phyloP scores from a whole-genome alignment of 2,797 vertebrate genomes.

The Brotula barbata region DNA sequence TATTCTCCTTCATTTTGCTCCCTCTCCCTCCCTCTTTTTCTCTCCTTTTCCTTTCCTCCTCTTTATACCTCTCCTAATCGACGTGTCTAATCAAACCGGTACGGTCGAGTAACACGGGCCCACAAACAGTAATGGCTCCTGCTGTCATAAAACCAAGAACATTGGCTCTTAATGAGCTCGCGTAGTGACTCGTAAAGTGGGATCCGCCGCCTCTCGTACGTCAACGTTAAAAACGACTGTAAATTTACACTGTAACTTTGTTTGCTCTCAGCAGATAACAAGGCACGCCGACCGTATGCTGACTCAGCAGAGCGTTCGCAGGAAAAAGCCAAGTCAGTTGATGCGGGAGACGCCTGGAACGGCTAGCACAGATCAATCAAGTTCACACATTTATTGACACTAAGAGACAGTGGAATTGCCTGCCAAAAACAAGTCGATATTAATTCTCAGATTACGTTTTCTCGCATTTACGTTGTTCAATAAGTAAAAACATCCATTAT shows the following conservation, averaged over 20 bases:
- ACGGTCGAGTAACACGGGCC: not conserved
- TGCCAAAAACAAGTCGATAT: slow-evolving; percentile 36
- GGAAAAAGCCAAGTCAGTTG: slow-evolving; percentile 11
- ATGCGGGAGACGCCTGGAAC: slow-evolving; percentile 33
- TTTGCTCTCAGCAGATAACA: slow-evolving; percentile 38
- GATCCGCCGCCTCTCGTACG: slow-evolving; percentile 16
- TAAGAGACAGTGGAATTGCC: slow-evolving; percentile 4
- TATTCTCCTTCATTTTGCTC: not conserved
- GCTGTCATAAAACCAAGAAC: slow-evolving; percentile 50
- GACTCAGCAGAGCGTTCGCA: slow-evolving; percentile 34
- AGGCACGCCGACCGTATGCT: slow-evolving; percentile 24
- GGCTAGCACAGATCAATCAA: slow-evolving; percentile 35
- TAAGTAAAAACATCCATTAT: slow-evolving; percentile 33
- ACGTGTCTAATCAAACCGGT: slow-evolving; percentile 20
- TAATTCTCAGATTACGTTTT: slow-evolving; percentile 14
- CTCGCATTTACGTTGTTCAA: slow-evolving; percentile 11
- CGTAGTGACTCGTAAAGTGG: slow-evolving; percentile 25
- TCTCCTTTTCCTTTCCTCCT: not conserved
- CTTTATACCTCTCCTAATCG: not conserved
- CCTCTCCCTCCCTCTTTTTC: not conserved
- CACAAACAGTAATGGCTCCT: slow-evolving; percentile 19
- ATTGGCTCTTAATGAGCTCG: slow-evolving; percentile 53
- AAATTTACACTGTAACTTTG: slow-evolving; percentile 42
- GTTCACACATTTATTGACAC: slow-evolving; percentile 29
- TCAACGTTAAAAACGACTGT: slow-evolving; percentile 55